Conservation (phyloP, 2,888 invertebrate species). For the Agriotes lineatus region DNA sequence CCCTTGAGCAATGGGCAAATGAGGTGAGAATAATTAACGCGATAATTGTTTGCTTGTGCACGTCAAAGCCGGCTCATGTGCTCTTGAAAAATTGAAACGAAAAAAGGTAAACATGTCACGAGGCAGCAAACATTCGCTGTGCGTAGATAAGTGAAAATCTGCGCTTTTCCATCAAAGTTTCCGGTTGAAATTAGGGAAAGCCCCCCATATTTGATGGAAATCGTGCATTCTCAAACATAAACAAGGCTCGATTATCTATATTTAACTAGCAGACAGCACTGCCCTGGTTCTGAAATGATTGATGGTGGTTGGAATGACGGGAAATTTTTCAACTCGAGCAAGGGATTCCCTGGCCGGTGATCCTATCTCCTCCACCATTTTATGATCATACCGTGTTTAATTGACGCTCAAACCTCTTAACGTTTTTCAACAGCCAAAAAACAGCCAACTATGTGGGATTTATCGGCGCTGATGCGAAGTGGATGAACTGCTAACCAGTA, state of each 20-base stretch:
- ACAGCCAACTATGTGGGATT: too few species aligned
- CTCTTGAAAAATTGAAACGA: too few species aligned
- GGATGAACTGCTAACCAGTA: too few species aligned
- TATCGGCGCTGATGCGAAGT: too few species aligned
- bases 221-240: conserved; percentile 26
- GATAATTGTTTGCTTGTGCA: too few species aligned
- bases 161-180: conserved; percentile 21
- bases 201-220: conserved; percentile 20
- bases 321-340: conserved; percentile 22
- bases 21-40: too few species aligned
- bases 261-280: conserved; percentile 24
- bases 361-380: not conserved
- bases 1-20: too few species aligned
- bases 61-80: too few species aligned
- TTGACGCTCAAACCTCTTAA: not conserved
- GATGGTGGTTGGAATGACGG: conserved; percentile 32
- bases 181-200: conserved; percentile 29
- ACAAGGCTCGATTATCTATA: conserved; percentile 31
- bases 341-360: not conserved
- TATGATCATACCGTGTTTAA: not conserved
- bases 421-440: not conserved
- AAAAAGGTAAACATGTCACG: too few species aligned
- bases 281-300: conserved; percentile 36
- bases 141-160: too few species aligned
- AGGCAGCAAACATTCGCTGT: too few species aligned